Base-by-base conservation (phyloP, 1,140 invertebrate species). In the Drosophila littoralis region DNA sequence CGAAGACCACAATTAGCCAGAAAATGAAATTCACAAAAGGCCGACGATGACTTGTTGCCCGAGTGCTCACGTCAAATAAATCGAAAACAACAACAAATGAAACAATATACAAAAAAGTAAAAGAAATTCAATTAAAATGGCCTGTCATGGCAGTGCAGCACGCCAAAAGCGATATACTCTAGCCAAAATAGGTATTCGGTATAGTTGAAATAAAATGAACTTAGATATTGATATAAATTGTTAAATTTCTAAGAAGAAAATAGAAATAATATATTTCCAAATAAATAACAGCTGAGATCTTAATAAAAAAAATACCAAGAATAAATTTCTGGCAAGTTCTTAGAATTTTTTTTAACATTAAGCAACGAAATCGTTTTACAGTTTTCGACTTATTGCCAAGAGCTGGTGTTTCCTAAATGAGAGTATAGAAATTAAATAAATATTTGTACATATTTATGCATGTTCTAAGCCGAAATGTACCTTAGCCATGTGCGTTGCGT, bases 1-100 rank as follows among this genome's bases (percentile, higher is more conserved):
- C 76, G 75, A 86, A 67, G 71, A 58, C 58, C 51, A 65, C 79
- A 86, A 86, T 86, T 86, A 86, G 65, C 60, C 36, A 70, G 38
- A 40, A 77, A 54, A 45, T 54, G 74, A 79, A 77, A 51, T 68
- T 75, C 74, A 63, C 15, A 54, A 63, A 48, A 15, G 43, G 33
- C 55, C 13, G 36, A 42, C 52, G 38, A 38, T 61, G 79, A 88
- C 83, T 85, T 86, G 83, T 85, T 81, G 82, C 43, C 58, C 61
- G 67, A 75, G 79, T 86, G 82, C 64, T 6, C 67, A 40, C 15
- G 10, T 35, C 51, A 63, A 75, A 77, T 82, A 70, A 85, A 82
- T 81, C 40, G 67, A 51, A 65, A 82, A 43, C 15, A 7, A 17
- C 17, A 9, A 7, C 17, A 28, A 45, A 13, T 0, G 5, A 45